Evolutionary conservation across 2,888 invertebrate species (phyloP).

Genomic region (Lacanobia wlatinum): DNA sequence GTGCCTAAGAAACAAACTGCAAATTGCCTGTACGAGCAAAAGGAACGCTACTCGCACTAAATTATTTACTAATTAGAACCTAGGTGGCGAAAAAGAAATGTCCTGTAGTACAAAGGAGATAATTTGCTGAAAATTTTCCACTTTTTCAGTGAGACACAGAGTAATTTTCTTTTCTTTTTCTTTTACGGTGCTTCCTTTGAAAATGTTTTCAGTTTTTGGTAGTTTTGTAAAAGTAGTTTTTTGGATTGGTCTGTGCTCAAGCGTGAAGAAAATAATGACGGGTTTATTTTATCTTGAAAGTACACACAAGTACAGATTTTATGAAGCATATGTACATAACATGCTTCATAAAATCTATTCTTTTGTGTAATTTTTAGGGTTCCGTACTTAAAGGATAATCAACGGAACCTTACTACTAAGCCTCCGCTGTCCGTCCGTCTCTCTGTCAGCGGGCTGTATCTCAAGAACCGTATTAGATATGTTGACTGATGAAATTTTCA

Average conservation of each 20-base stretch:
- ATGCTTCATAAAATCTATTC: neutral
- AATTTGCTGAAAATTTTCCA: conserved; percentile 23
- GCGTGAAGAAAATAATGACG: neutral
- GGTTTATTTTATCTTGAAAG: too few species aligned
- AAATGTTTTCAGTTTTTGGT: neutral
- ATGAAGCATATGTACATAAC: too few species aligned
- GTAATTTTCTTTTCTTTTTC: conserved; percentile 41
- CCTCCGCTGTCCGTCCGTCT: too few species aligned
- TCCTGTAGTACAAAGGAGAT: conserved; percentile 27
- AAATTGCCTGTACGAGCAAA: conserved; percentile 35
- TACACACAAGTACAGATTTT: too few species aligned
- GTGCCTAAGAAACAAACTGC: conserved; percentile 27
- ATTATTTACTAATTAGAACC: conserved; percentile 60
- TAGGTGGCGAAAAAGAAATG: conserved; percentile 38
- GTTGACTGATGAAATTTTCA: too few species aligned
- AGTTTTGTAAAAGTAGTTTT: conserved; percentile 8
- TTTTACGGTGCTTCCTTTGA: conserved; percentile 29
- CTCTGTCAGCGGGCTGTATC: too few species aligned
- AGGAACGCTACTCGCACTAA: conserved; percentile 21
- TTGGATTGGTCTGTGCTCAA: neutral
- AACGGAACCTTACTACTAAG: too few species aligned
- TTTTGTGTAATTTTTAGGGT: too few species aligned
- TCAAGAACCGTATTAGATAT: too few species aligned
- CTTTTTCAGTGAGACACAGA: conserved; percentile 17
- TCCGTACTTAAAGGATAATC: too few species aligned